Evolutionary conservation across 1,140 invertebrate genomes (phyloP), one percentile per base, ranked within the genome.

Genomic region (Aplysia californica): DNA sequence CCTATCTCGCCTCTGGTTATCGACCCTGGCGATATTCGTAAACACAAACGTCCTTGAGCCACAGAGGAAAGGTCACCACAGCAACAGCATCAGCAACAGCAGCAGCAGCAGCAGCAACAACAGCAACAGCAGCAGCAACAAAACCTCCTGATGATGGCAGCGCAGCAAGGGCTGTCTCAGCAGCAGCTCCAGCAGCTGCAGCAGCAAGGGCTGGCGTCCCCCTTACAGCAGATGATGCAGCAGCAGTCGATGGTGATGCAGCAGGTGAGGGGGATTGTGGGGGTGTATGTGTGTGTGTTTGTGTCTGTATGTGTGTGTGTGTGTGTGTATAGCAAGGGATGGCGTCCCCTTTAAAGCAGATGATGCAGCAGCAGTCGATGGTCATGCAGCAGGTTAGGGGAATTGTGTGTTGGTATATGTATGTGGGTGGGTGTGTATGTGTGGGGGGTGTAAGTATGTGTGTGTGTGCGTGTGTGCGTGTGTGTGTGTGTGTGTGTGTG

Each of bases 161-260:
- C 86, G 26, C 87, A 88, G 70, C 84, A 90, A 70, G 89, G 88
- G 20, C 78, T 87, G 26, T 79, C 79, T 10, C 85, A 78, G 21
- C 93, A 94, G 84, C 93, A 94, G 35, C 90, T 94, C 21, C 93
- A 94, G 84, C 94, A 94, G 5, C 68, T 82, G 29, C 83, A 85
- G 35, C 84, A 86, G 39, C 80, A 79, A 33, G 77, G 59, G 0
- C 38, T 75, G 59, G 38, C 61, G 18, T 61, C 38, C 1, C 6
- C 72, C 0, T 33, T 83, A 26, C 82, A 83, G 61, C 80, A 84
- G 67, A 69, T 84, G 69, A 80, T 84, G 79, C 82, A 84, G 39
- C 82, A 84, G 64, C 82, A 84, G 64, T 79, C 83, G 15, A 64
- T 79, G 35, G 68, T 81, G 21, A 66, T 83, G 10, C 85, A 86